Evolutionary conservation across 2,888 invertebrate species (phyloP).

Genomic region (Drosophila greeni): DNA sequence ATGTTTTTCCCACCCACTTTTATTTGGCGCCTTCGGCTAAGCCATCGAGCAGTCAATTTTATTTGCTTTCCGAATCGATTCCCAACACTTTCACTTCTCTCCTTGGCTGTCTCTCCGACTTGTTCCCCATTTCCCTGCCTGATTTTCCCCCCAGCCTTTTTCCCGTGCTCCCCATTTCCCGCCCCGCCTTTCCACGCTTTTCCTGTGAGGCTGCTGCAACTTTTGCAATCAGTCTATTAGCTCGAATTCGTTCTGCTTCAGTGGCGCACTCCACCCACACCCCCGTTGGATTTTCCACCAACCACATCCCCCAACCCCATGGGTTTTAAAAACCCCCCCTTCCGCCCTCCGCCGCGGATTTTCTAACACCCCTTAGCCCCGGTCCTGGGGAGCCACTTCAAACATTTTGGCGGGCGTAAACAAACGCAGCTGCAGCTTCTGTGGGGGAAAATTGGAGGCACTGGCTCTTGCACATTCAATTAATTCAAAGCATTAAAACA

Average conservation of each 20-base stretch:
- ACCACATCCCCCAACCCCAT: neutral
- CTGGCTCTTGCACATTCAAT: conserved; percentile 59
- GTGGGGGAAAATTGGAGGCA: conserved; percentile 14
- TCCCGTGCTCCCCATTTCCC: conserved; percentile 16
- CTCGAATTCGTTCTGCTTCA: conserved; percentile 46
- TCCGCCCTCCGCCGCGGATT: neutral
- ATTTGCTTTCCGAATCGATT: conserved; percentile 66
- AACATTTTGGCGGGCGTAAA: conserved; percentile 67
- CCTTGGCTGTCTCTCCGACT: neutral
- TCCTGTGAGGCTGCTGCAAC: conserved; percentile 43
- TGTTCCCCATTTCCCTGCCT: conserved; percentile 17
- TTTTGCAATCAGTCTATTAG: conserved; percentile 65
- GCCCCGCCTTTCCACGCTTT: conserved; percentile 1
- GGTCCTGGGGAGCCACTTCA: conserved; percentile 32
- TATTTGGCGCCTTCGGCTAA: conserved; percentile 41
- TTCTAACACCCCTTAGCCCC: conserved; percentile 13
- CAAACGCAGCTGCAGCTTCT: conserved; percentile 55
- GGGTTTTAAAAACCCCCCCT: neutral
- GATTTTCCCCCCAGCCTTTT: conserved; percentile 5
- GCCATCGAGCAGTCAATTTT: conserved; percentile 51
- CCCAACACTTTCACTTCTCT: conserved; percentile 57
- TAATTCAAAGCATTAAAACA: conserved; percentile 73
- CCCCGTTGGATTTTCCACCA: conserved; percentile 12
- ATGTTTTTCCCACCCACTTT: conserved; percentile 24
- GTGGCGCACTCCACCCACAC: conserved; percentile 27